A percentile compares a stretch with the other conserved stretches of the same genome.
These are phyloP conservation scores for Umimayanthus kanabou DNA, from an alignment of 92 coral and sea anemone species.

Conservation along the genomic window DNA sequence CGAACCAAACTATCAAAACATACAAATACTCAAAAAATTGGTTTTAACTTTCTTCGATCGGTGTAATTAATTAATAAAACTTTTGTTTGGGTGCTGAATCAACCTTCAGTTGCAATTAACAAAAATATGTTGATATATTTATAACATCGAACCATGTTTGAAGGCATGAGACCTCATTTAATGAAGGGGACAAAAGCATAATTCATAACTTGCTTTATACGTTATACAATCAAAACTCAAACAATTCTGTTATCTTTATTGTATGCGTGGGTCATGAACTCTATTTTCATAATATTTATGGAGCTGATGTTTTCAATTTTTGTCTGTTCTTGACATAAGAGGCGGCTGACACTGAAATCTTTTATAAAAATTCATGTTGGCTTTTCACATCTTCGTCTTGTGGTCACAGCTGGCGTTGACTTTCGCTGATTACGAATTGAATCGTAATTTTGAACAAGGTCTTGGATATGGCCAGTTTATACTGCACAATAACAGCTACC, in stretches of 20 bases:
- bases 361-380: neutral
- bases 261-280: neutral
- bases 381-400: neutral
- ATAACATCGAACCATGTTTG: neutral
- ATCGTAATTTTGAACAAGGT: neutral
- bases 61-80: too few relatives aligned
- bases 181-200: neutral
- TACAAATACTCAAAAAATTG: too few relatives aligned
- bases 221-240: neutral
- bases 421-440: neutral
- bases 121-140: too few relatives aligned
- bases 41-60: too few relatives aligned
- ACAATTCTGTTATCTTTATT: neutral
- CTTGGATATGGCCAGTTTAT: slow-evolving; percentile 8
- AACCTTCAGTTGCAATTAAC: too few relatives aligned
- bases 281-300: neutral
- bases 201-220: neutral
- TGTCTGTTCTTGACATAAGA: neutral
- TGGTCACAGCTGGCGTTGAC: neutral
- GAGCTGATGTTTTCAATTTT: neutral
- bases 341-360: neutral
- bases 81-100: too few relatives aligned
- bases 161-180: neutral
- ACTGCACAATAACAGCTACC: slow-evolving; percentile 19
- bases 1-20: too few relatives aligned